Percentiles rank a stretch among this genome's conserved stretches.
phyloP scores from a whole-genome alignment of 2,888 invertebrate genomes.

The Catocala nupta region DNA sequence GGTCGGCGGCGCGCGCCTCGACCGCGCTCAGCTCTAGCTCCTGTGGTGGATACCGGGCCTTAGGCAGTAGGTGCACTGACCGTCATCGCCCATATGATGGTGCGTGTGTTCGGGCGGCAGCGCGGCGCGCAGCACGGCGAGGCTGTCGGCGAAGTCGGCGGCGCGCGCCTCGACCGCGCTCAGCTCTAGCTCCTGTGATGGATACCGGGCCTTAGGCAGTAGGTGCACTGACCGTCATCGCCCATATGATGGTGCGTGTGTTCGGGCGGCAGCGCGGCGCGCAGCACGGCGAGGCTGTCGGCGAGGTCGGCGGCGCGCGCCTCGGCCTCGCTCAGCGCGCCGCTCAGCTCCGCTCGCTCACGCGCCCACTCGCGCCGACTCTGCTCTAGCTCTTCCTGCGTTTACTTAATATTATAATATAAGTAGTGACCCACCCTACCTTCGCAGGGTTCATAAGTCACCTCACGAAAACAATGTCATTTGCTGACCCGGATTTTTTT shows the following conservation, averaged over 20 bases:
- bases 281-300: constrained; percentile 83
- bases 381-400: constrained; percentile 93
- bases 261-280: constrained; percentile 85
- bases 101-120: constrained; percentile 80
- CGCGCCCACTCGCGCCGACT: constrained; percentile 91
- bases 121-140: constrained; percentile 79
- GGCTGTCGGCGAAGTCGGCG: constrained; percentile 89
- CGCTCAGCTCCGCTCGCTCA: constrained; percentile 90
- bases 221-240: constrained; percentile 67
- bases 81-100: constrained; percentile 77
- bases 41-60: constrained; percentile 58
- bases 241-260: constrained; percentile 73
- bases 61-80: constrained; percentile 47
- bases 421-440: no score
- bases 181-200: constrained; percentile 90
- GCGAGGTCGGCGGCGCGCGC: constrained; percentile 91
- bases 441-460: no score
- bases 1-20: constrained; percentile 92
- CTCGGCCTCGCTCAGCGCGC: constrained; percentile 91
- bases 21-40: constrained; percentile 92
- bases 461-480: no score
- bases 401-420: no score
- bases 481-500: no score
- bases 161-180: constrained; percentile 93
- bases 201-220: no score